These are phyloP conservation scores for Neoitamus cyanurus DNA, from an alignment of 2,888 invertebrate species.

Conservation along the genomic window DNA sequence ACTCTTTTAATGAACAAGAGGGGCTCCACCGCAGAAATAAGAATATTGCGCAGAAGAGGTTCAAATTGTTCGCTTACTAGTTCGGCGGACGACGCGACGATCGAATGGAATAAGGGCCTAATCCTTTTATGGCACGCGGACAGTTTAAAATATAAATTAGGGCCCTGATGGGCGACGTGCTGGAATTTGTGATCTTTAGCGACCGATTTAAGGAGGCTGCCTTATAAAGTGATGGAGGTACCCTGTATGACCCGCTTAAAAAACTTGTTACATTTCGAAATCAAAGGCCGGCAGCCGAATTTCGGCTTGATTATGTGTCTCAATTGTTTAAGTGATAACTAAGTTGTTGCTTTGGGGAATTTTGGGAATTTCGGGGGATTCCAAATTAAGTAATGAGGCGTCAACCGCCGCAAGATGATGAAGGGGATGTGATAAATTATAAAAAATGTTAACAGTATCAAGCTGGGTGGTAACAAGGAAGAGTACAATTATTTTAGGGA, in stretches of 20 bases:
- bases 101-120: constrained; percentile 12
- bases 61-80: neutral
- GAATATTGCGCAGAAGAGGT: neutral
- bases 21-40: neutral
- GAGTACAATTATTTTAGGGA: neutral
- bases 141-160: constrained; percentile 37
- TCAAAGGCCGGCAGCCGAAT: constrained; percentile 8
- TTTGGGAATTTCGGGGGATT: neutral
- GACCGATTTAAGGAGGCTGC: neutral
- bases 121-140: constrained; percentile 11
- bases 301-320: neutral
- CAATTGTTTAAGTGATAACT: constrained; percentile 35
- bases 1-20: constrained; percentile 23
- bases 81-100: neutral
- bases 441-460: neutral
- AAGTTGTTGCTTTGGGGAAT: constrained; percentile 31
- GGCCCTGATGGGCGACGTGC: constrained; percentile 24
- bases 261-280: constrained; percentile 20
- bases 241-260: neutral
- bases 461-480: neutral
- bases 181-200: constrained; percentile 16
- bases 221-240: constrained; percentile 20
- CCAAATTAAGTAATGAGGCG: constrained; percentile 43
- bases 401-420: neutral
- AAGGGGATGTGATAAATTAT: neutral